Evolutionary conservation across 2,113 vertebrate genomes (phyloP).

Genomic region (Furnarius figulus): DNA sequence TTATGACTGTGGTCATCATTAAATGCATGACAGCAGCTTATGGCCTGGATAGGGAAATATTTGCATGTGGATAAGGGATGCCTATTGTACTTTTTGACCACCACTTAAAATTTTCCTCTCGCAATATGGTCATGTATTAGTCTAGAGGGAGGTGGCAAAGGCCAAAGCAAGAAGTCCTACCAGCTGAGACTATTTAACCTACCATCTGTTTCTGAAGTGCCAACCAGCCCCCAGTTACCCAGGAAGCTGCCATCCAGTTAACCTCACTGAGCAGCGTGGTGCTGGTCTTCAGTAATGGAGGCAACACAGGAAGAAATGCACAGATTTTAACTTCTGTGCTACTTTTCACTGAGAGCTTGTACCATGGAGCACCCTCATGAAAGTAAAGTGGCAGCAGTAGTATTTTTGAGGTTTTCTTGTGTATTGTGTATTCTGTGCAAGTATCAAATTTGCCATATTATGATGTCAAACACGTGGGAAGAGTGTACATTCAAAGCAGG

Average conservation of each 20-base stretch:
- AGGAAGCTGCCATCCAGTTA: slow-evolving; percentile 7
- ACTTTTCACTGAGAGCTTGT: background rate
- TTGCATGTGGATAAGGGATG: background rate
- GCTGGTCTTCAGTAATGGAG: background rate
- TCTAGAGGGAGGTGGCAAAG: slow-evolving; percentile 32
- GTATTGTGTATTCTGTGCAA: background rate
- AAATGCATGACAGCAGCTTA: background rate
- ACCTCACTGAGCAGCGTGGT: background rate
- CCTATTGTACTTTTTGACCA: background rate
- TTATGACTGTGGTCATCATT: background rate
- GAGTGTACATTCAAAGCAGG: background rate
- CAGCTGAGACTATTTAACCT: slow-evolving; percentile 64
- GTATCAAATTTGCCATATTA: background rate
- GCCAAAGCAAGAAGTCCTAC: slow-evolving; percentile 18
- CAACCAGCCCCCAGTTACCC: background rate
- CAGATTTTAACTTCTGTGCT: background rate
- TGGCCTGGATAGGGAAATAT: background rate
- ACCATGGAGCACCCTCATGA: background rate
- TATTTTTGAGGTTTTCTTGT: background rate
- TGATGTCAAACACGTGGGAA: background rate
- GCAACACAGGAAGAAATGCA: background rate
- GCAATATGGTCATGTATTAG: background rate
- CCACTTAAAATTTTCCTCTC: background rate
- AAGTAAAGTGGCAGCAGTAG: background rate
- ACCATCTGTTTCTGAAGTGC: slow-evolving; percentile 37